Evolutionary conservation across 2,888 invertebrate genomes (phyloP).

Genomic region (Plutella xylostella): DNA sequence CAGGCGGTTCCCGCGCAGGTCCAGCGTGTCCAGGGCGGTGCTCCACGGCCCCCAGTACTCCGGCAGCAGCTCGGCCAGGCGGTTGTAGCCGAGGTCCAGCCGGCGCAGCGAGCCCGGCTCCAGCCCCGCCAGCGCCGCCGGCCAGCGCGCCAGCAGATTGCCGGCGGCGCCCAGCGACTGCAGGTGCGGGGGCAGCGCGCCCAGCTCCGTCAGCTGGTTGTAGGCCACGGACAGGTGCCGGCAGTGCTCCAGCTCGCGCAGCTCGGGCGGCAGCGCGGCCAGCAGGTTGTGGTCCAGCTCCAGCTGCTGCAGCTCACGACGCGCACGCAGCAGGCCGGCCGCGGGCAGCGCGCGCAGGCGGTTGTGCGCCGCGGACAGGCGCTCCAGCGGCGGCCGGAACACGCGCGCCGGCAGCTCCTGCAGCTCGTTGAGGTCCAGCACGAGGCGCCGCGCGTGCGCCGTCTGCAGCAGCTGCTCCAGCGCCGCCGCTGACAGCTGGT

Average conservation of each 20-base stretch:
- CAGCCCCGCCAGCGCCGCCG: slow-evolving; percentile 72
- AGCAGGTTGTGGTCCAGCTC: slow-evolving; percentile 83
- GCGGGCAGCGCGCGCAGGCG: slow-evolving; percentile 73
- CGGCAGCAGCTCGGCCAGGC: slow-evolving; percentile 74
- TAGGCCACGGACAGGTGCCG: slow-evolving; percentile 83
- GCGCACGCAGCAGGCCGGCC: slow-evolving; percentile 74
- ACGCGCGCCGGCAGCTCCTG: slow-evolving; percentile 72
- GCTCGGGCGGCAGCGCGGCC: slow-evolving; percentile 69
- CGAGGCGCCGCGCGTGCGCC: slow-evolving; percentile 77
- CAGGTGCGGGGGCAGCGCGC: slow-evolving; percentile 68
- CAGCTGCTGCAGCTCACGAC: slow-evolving; percentile 76
- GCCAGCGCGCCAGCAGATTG: slow-evolving; percentile 76
- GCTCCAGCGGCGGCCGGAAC: slow-evolving; percentile 73
- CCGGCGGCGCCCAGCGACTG: slow-evolving; percentile 79
- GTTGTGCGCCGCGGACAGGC: slow-evolving; percentile 82
- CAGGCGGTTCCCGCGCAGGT: slow-evolving; percentile 82
- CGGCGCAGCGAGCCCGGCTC: slow-evolving; percentile 72
- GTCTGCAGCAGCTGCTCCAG: slow-evolving; percentile 73
- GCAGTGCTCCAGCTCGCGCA: slow-evolving; percentile 70
- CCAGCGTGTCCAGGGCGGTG: slow-evolving; percentile 76
- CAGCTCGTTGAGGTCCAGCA: slow-evolving; percentile 81
- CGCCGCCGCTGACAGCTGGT: slow-evolving; percentile 75
- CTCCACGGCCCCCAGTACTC: slow-evolving; percentile 81
- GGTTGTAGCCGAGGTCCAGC: slow-evolving; percentile 86
- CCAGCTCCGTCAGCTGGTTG: slow-evolving; percentile 72